Evolutionary conservation across 2,888 invertebrate species (phyloP).

Genomic region (Patella ulyssiponensis): DNA sequence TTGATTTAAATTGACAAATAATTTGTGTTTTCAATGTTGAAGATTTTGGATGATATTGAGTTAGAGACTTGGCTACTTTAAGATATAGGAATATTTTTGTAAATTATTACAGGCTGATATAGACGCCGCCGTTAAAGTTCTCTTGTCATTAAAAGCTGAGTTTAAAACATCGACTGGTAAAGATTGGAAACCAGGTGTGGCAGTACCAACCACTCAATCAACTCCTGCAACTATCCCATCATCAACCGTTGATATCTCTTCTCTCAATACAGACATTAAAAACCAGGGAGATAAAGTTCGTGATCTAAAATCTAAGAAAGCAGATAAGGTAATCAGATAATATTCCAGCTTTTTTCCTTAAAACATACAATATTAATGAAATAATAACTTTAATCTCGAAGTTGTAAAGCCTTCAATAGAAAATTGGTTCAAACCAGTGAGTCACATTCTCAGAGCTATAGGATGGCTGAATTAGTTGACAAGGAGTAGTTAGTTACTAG

Average conservation of each 20-base stretch:
- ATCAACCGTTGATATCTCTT: constrained; percentile 19
- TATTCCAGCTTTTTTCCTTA: neutral
- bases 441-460: too few relatives aligned
- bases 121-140: constrained; percentile 76
- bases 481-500: too few relatives aligned
- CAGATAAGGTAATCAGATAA: constrained; percentile 75
- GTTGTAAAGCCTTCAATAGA: too few relatives aligned
- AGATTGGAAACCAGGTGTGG: constrained; percentile 77
- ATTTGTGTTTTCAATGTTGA: too few relatives aligned
- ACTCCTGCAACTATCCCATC: constrained; percentile 15
- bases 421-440: constrained; percentile 59
- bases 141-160: constrained; percentile 82
- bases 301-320: constrained; percentile 79
- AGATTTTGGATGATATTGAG: too few relatives aligned
- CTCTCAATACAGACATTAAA: constrained; percentile 68
- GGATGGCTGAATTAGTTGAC: too few relatives aligned
- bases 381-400: too few relatives aligned
- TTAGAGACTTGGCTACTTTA: too few relatives aligned
- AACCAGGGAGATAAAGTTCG: constrained; percentile 82
- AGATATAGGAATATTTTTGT: too few relatives aligned
- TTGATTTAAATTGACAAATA: too few relatives aligned
- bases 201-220: neutral
- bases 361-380: too few relatives aligned
- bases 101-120: constrained; percentile 13
- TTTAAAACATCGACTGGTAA: constrained; percentile 81